Evolutionary conservation across 2,113 vertebrate species (phyloP).

Genomic region (Cololabis saira): DNA sequence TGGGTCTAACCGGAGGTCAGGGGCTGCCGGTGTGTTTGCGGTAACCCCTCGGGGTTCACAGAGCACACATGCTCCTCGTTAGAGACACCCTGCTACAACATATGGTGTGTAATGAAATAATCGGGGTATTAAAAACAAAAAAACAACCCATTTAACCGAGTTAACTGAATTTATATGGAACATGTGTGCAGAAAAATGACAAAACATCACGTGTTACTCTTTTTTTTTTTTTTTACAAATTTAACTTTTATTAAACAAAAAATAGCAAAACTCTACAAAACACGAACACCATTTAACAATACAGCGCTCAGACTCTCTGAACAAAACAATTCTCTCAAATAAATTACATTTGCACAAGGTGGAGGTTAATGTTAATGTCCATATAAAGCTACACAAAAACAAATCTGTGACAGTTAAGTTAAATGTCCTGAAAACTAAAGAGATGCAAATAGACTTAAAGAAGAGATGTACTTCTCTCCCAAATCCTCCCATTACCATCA

Average conservation of each 20-base stretch:
- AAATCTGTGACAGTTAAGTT: no score
- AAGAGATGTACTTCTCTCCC: no score
- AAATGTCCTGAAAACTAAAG: no score
- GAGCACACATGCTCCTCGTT: conserved; percentile 29
- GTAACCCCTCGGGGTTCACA: conserved; percentile 20
- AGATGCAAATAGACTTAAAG: no score
- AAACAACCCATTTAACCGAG: no score
- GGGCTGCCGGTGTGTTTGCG: conserved; percentile 53
- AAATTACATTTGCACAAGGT: conserved; percentile 13
- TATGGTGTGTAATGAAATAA: no score
- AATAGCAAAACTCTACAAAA: conserved; percentile 23
- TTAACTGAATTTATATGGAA: no score
- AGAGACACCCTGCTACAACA: conserved; percentile 24
- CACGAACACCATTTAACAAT: conserved; percentile 32
- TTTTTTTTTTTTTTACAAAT: no score
- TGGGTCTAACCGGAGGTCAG: conserved; percentile 64
- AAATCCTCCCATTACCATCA: no score
- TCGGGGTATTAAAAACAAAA: no score
- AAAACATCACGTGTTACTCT: no score
- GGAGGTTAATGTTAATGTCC: conserved; percentile 5
- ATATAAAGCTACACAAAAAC: conserved; percentile 6
- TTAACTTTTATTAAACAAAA: conserved; percentile 55
- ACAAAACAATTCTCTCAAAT: conserved; percentile 32
- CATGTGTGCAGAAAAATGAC: no score
- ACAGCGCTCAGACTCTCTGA: conserved; percentile 41